Conservation (phyloP, 2,797 vertebrate species). For the Aldrovandia affinis region DNA sequence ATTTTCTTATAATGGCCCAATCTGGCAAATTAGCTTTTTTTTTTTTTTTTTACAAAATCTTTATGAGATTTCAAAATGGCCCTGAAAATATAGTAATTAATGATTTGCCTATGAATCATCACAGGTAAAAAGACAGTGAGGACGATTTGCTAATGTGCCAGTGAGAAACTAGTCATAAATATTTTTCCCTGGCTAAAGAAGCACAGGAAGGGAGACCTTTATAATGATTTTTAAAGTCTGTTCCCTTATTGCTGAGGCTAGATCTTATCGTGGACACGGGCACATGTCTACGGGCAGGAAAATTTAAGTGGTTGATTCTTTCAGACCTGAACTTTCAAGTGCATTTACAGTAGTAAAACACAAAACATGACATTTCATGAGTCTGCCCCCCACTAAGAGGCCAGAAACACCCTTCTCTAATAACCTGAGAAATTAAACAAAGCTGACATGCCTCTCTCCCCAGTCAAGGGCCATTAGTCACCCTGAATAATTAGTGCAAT, state of each 20-base stretch:
- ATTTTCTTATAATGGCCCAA: slow-evolving; percentile 3
- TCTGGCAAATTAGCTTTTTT: slow-evolving; percentile 2
- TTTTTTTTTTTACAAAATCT: not conserved
- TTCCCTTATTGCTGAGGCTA: too few relatives aligned
- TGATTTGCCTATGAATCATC: slow-evolving; percentile 9
- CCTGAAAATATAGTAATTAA: not conserved
- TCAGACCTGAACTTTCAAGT: not conserved
- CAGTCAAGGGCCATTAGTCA: not conserved
- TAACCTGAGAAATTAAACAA: not conserved
- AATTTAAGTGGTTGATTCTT: not conserved
- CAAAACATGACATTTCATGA: not conserved
- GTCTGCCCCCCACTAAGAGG: not conserved
- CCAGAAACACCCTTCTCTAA: not conserved
- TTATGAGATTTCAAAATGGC: slow-evolving; percentile 7
- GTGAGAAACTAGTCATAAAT: not conserved
- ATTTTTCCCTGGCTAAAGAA: not conserved
- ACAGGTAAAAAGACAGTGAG: not conserved
- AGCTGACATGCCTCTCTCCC: not conserved
- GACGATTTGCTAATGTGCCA: not conserved
- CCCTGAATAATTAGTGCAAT: not conserved
- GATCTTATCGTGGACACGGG: too few relatives aligned
- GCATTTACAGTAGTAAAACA: not conserved
- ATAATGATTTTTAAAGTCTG: too few relatives aligned
- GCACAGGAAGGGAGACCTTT: not conserved
- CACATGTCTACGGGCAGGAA: not conserved